phyloP scores from a whole-genome alignment of 2,797 vertebrate genomes.

The Paguma larvata region DNA sequence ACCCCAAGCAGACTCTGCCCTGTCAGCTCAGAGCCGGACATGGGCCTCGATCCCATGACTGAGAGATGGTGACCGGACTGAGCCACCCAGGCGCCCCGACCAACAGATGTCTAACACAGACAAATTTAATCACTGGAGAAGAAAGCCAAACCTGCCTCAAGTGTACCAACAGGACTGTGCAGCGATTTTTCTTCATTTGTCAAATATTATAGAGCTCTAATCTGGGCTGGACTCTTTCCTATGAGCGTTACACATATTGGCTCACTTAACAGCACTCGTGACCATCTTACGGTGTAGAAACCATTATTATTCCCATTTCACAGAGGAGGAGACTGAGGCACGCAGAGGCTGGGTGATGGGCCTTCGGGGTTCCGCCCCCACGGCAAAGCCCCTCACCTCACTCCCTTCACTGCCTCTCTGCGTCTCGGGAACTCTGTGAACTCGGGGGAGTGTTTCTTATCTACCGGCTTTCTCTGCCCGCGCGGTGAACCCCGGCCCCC shows the following conservation, averaged over 20 bases:
- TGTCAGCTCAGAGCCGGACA: no score
- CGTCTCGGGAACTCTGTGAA: neutral
- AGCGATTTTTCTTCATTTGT: neutral
- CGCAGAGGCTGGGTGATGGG: no score
- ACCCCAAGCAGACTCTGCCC: no score
- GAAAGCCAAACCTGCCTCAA: neutral
- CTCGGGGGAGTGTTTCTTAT: rapidly evolving
- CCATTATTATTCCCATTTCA: neutral
- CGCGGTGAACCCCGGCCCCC: no score
- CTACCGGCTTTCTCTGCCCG: rapidly evolving
- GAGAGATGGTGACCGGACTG: no score
- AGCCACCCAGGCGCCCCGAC: no score
- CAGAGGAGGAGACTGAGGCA: neutral
- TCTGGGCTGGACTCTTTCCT: neutral
- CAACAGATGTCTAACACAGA: neutral
- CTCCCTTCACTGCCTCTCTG: rapidly evolving
- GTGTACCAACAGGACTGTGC: rapidly evolving
- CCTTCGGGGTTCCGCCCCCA: rapidly evolving
- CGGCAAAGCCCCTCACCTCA: neutral
- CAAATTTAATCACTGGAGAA: neutral
- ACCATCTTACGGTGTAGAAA: neutral
- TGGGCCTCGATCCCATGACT: no score
- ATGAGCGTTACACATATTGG: rapidly evolving
- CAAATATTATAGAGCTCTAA: neutral
- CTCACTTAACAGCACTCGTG: neutral